phyloP scores from a whole-genome alignment of 2,888 invertebrate species.

The Troides oblongomaculatus region DNA sequence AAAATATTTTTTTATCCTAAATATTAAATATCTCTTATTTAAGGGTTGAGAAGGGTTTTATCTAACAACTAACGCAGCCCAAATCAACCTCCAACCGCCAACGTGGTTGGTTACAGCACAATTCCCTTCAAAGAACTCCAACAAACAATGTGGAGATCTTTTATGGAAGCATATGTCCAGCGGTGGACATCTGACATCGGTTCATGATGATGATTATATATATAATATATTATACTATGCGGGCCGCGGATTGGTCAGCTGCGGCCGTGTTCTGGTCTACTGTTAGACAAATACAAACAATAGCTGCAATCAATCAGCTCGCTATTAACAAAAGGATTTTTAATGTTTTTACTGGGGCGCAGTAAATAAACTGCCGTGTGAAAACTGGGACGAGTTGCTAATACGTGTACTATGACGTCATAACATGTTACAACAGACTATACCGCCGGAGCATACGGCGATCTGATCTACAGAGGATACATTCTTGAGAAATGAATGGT shows the following conservation, averaged over 20 bases:
- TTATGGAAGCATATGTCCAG: not conserved
- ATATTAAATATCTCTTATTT: no score
- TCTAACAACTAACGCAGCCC: no score
- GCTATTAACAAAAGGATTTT: constrained; percentile 23
- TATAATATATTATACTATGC: no score
- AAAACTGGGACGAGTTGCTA: constrained; percentile 8
- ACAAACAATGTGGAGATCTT: not conserved
- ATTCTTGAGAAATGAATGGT: no score
- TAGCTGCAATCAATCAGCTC: constrained; percentile 4
- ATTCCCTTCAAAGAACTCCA: no score
- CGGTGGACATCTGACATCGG: not conserved
- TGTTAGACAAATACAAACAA: constrained; percentile 15
- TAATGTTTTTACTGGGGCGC: constrained; percentile 15
- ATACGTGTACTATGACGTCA: constrained; percentile 5
- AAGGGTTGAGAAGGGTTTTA: no score
- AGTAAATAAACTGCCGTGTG: constrained; percentile 18
- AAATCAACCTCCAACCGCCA: no score
- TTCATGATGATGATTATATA: not conserved
- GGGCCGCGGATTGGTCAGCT: not conserved
- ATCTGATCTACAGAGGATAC: no score
- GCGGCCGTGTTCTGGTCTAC: constrained; percentile 9
- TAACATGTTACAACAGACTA: no score
- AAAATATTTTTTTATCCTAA: no score
- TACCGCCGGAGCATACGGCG: no score
- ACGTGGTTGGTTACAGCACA: no score